Conservation (phyloP, 1,140 invertebrate genomes). For the Aphelinus certus region DNA sequence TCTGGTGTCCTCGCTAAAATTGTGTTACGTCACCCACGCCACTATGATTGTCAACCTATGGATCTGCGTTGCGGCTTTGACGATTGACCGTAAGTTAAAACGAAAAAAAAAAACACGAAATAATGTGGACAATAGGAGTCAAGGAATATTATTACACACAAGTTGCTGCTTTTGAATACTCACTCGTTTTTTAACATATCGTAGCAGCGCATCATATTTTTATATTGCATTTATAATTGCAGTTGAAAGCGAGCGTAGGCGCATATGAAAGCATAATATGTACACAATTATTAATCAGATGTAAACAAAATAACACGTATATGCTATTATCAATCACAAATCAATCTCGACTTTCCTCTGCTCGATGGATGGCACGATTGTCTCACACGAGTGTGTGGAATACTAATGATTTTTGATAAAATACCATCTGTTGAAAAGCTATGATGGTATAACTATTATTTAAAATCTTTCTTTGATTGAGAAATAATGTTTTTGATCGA, state of each 20-base stretch:
- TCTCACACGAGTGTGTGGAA: no score
- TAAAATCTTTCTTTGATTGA: no score
- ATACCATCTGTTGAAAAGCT: no score
- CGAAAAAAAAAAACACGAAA: not conserved
- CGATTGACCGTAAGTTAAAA: slow-evolving; percentile 33
- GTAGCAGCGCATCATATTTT: not conserved
- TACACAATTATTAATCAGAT: slow-evolving; percentile 4
- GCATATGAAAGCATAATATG: not conserved
- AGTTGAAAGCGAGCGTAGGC: not conserved
- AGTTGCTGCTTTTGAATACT: slow-evolving; percentile 15
- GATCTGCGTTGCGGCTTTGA: not conserved
- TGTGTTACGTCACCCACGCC: not conserved
- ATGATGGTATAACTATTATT: no score
- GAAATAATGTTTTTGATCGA: no score
- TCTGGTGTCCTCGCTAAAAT: slow-evolving; percentile 15
- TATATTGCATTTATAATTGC: not conserved
- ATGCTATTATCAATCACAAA: slow-evolving; percentile 15
- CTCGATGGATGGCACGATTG: no score
- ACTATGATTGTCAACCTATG: slow-evolving; percentile 11
- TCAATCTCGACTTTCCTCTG: not conserved
- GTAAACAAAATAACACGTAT: slow-evolving; percentile 6
- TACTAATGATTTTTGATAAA: no score
- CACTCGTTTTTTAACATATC: not conserved
- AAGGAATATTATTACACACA: not conserved
- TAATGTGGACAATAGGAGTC: not conserved